Evolutionary conservation across 23 tunicate genomes (phyloP), one percentile per base, ranked within the genome.

Genomic region (Trididemnum clinides): DNA sequence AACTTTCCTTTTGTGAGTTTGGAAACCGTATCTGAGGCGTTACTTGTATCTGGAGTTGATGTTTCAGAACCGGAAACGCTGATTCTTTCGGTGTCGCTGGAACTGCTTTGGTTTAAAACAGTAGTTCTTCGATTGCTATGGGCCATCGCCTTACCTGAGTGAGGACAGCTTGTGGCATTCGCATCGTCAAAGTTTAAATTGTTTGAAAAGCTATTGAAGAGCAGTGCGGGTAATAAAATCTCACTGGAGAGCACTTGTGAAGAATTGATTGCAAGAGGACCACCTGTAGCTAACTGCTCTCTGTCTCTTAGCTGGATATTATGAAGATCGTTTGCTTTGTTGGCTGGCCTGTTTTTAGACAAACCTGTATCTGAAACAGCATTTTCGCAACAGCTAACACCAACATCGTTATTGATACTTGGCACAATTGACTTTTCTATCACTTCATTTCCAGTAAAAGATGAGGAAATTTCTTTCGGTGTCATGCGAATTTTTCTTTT

Each of bases 191-290:
- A 10, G 25, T n/a, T 59, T 2, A 30, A 33, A 20, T 20, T 35
- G 6, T 5, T 4, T 30, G 38, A 31, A 5, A 37, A 20, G 10
- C 15, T 69, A 33, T 34, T 33, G 27, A 28, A 79, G 1, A 88
- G 86, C 34, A 88, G 35, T 0, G 91, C 81, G n/a, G 91, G 83
- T 10, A 73, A 62, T 33, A 88, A 72, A 4, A 85, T 34, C 6
- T 62, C 85, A 50, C 85, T 88, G 81, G 82, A 71, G 34, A 88
- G 72, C 0, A 88, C 76, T 33, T 88, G 82, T 12, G 91, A 30
- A 29, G 91, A 88, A 22, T 58, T 71, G 28, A 88, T 28, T 72
- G 70, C 80, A 4, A 81, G 72, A n/a, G n/a, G n/a, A 1, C 71
- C 28, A 29, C 85, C 69, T 18, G 38, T 82, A 1, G 66, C 66